A percentile compares a stretch with the other conserved stretches of the same genome.
Evolutionary conservation across 2,797 vertebrate species (phyloP).

Genomic region (Epinephelus awoara): DNA sequence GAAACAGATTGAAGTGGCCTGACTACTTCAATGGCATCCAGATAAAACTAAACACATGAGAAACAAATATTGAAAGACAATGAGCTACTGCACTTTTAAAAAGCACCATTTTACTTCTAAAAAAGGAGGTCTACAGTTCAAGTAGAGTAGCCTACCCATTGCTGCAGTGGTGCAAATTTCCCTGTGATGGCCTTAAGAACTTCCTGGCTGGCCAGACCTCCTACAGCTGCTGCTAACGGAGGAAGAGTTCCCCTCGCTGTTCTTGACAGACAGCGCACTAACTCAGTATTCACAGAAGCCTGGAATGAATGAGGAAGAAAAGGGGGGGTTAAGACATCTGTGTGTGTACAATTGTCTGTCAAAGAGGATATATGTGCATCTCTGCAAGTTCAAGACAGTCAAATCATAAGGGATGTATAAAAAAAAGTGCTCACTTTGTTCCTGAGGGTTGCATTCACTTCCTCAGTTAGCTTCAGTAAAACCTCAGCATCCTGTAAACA

Average conservation of each 20-base stretch:
- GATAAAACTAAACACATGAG: slow-evolving; percentile 89
- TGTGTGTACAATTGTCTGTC: background rate
- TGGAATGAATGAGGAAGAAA: slow-evolving; percentile 44
- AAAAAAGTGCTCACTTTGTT: slow-evolving; percentile 87
- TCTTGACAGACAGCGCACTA: slow-evolving; percentile 91
- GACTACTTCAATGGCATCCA: slow-evolving; percentile 92
- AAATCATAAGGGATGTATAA: background rate
- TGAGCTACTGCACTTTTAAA: background rate
- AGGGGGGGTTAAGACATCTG: background rate
- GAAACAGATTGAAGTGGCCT: slow-evolving; percentile 86
- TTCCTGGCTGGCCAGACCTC: slow-evolving; percentile 96
- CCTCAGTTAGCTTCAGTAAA: slow-evolving; percentile 90
- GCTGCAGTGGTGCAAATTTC: slow-evolving; percentile 97
- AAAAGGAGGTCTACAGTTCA: background rate
- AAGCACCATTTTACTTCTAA: background rate
- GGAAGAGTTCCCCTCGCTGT: slow-evolving; percentile 91
- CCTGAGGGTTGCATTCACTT: slow-evolving; percentile 88
- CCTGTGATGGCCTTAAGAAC: slow-evolving; percentile 97
- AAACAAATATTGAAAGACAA: background rate
- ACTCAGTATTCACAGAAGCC: slow-evolving; percentile 86
- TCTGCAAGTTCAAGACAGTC: slow-evolving; percentile 5
- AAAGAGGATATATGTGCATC: background rate
- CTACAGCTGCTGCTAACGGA: slow-evolving; percentile 92
- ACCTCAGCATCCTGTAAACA: slow-evolving; percentile 94
- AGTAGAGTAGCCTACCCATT: slow-evolving; percentile 90